A percentile compares a stretch with the other conserved stretches of the same genome.
Evolutionary conservation across 2,797 vertebrate genomes (phyloP).

Genomic region (Uromys caudimaculatus): DNA sequence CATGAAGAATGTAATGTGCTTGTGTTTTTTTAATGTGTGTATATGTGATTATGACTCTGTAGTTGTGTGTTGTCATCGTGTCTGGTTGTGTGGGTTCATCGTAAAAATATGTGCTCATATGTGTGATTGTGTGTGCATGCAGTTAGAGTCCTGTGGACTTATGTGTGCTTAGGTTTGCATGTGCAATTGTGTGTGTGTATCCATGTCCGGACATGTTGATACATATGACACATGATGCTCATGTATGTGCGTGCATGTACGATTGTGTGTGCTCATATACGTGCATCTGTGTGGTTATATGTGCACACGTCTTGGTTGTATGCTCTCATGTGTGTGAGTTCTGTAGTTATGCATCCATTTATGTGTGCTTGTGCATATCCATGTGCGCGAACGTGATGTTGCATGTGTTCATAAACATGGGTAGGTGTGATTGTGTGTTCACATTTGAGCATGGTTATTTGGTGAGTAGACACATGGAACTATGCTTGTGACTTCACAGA

Average conservation of each 20-base stretch:
- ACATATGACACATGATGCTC: neutral
- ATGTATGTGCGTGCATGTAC: neutral
- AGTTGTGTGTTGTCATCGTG: neutral
- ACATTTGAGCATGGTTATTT: too few relatives aligned
- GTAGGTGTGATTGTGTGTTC: neutral
- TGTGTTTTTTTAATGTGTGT: neutral
- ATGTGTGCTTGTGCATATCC: neutral
- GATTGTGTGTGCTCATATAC: neutral
- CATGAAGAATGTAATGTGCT: too few relatives aligned
- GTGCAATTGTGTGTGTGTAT: neutral
- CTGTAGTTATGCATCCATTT: neutral
- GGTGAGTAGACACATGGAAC: neutral
- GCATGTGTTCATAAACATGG: neutral
- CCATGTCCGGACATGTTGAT: neutral
- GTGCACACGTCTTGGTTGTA: neutral
- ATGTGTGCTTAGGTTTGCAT: neutral
- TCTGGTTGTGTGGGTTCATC: neutral
- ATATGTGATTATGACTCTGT: neutral
- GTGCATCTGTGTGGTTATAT: neutral
- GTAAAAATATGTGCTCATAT: neutral
- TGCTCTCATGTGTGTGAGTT: neutral
- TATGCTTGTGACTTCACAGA: neutral
- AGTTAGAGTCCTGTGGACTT: neutral
- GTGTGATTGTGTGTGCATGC: neutral
- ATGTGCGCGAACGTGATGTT: too few relatives aligned